Conservation (phyloP, 2,888 invertebrate genomes). For the Urechis unicinctus region DNA sequence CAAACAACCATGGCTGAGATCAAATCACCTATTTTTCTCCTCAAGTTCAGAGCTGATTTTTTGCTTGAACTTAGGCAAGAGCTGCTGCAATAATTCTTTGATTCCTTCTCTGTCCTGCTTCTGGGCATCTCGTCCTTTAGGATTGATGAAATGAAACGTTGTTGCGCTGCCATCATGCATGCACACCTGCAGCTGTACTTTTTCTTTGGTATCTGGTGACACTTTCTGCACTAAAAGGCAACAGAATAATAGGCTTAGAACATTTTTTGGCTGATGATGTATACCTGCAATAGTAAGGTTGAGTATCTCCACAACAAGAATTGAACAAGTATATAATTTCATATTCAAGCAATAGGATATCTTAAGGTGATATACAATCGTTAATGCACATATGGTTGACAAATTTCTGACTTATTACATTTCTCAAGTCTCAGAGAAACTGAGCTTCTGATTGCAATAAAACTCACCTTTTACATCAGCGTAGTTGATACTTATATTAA, state of each 20-base stretch:
- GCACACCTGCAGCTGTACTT: conserved; percentile 95
- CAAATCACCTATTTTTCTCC: conserved; percentile 64
- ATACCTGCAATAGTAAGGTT: background rate
- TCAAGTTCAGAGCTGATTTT: conserved; percentile 86
- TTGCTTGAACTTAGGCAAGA: conserved; percentile 86
- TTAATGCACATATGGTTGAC: too few species aligned
- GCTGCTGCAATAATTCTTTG: conserved; percentile 81
- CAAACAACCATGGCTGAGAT: background rate
- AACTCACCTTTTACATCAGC: conserved; percentile 88
- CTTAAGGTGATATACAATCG: too few species aligned
- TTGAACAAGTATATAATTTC: too few species aligned
- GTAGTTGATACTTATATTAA: conserved; percentile 86
- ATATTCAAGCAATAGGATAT: too few species aligned
- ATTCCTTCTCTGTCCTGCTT: conserved; percentile 85
- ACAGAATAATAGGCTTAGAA: background rate
- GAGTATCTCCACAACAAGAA: background rate
- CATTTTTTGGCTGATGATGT: background rate
- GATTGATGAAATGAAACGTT: conserved; percentile 95
- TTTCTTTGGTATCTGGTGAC: conserved; percentile 87
- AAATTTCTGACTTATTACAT: background rate
- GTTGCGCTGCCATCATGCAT: conserved; percentile 88
- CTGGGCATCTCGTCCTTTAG: conserved; percentile 74
- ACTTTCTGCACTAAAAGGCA: conserved; percentile 79
- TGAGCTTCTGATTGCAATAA: background rate
- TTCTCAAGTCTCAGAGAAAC: background rate